These are phyloP conservation scores for Drosophila lowei DNA, from an alignment of 1,140 invertebrate species.

Conservation along the genomic window DNA sequence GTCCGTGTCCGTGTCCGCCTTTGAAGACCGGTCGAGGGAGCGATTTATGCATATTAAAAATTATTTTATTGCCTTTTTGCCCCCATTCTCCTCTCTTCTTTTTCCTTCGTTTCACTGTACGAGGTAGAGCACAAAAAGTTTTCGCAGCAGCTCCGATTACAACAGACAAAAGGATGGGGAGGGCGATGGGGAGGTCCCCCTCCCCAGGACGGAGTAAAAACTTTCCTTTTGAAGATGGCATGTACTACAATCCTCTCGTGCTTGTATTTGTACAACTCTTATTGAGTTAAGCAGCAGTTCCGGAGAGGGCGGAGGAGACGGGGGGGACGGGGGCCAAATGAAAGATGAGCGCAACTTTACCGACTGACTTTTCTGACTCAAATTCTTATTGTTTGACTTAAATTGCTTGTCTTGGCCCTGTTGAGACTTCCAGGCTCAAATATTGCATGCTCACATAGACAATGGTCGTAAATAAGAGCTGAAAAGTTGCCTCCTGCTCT, in stretches of 20 bases:
- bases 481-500: constrained; percentile 27
- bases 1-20: constrained; percentile 13
- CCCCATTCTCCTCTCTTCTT: neutral
- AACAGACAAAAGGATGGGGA: constrained; percentile 7
- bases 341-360: constrained; percentile 53
- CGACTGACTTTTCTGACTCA: constrained; percentile 42
- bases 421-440: constrained; percentile 51
- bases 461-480: constrained; percentile 51
- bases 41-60: constrained; percentile 75
- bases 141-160: constrained; percentile 56
- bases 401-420: constrained; percentile 38
- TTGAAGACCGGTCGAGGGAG: constrained; percentile 35
- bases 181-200: neutral
- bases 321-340: constrained; percentile 1
- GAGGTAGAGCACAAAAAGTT: constrained; percentile 4
- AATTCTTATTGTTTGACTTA: constrained; percentile 53
- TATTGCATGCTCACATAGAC: constrained; percentile 65
- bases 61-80: constrained; percentile 52
- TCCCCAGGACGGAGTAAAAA: constrained; percentile 26
- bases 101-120: neutral
- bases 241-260: constrained; percentile 19
- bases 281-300: constrained; percentile 79
- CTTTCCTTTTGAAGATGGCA: constrained; percentile 67
- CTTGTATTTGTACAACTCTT: constrained; percentile 73
- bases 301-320: constrained; percentile 19